phyloP scores from a whole-genome alignment of 2,797 vertebrate species.

The Novumbra hubbsi region DNA sequence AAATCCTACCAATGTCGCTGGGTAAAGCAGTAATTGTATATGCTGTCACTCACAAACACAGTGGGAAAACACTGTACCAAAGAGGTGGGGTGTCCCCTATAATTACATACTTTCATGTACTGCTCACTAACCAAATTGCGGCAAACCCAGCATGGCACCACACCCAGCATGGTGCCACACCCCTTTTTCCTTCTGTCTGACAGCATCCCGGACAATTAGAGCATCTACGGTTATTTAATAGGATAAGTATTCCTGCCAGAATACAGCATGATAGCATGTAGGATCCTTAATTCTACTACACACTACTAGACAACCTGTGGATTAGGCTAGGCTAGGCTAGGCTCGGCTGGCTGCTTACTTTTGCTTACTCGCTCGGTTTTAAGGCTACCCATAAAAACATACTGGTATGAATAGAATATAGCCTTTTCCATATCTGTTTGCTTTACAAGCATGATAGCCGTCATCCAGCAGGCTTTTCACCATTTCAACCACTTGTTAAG shows the following conservation, averaged over 20 bases:
- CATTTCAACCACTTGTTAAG: neutral
- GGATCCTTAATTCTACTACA: neutral
- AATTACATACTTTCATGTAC: neutral
- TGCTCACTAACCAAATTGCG: neutral
- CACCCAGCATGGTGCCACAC: neutral
- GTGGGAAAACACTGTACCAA: neutral
- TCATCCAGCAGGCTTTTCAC: neutral
- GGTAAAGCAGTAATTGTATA: neutral
- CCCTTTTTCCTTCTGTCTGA: neutral
- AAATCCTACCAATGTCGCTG: neutral
- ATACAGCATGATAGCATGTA: too few relatives aligned
- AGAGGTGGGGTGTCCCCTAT: neutral
- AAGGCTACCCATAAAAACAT: neutral
- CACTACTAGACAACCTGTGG: conserved; percentile 1
- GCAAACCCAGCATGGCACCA: neutral
- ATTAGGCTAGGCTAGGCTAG: neutral
- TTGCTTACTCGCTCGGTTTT: neutral
- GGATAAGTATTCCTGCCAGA: neutral
- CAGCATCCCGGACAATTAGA: neutral
- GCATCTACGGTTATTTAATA: neutral
- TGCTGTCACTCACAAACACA: neutral
- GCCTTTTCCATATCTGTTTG: neutral
- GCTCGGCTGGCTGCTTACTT: too few relatives aligned
- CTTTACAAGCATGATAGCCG: neutral
- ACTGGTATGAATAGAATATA: too few relatives aligned